Conservation (phyloP, 1,140 invertebrate species). For the Gerris buenoi region DNA sequence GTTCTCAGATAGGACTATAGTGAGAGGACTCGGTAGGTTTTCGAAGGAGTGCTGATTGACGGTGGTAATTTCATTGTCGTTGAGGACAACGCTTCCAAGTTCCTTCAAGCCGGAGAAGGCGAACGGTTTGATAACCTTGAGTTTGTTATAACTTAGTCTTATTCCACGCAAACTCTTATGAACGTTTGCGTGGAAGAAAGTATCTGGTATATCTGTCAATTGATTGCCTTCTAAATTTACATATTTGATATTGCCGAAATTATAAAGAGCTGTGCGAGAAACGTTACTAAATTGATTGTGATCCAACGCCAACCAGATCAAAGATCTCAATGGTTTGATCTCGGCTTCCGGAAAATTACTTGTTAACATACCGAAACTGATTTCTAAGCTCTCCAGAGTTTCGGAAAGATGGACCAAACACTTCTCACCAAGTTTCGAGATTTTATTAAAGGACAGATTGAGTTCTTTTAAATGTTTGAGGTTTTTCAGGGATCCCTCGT, state of each 20-base stretch:
- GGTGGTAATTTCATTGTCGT: conserved; percentile 48
- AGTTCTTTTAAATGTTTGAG: conserved; percentile 60
- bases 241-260: conserved; percentile 57
- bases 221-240: conserved; percentile 75
- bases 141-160: conserved; percentile 54
- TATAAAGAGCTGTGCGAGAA: conserved; percentile 41
- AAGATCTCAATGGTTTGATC: conserved; percentile 46
- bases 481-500: conserved; percentile 50
- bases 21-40: conserved; percentile 47
- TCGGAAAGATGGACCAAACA: conserved; percentile 56
- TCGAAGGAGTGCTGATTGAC: conserved; percentile 42
- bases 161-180: conserved; percentile 60
- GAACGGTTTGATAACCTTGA: conserved; percentile 39
- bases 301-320: conserved; percentile 73
- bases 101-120: conserved; percentile 48
- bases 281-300: conserved; percentile 69
- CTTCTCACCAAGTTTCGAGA: conserved; percentile 55
- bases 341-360: conserved; percentile 55
- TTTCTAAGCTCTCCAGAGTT: conserved; percentile 61
- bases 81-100: conserved; percentile 51
- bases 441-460: conserved; percentile 72
- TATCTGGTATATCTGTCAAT: conserved; percentile 42
- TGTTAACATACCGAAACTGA: conserved; percentile 65
- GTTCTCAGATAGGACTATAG: conserved; percentile 51
- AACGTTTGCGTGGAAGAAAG: conserved; percentile 47